Evolutionary conservation across 2,113 vertebrate genomes (phyloP).

Genomic region (Dicerorhinus sumatrensis): DNA sequence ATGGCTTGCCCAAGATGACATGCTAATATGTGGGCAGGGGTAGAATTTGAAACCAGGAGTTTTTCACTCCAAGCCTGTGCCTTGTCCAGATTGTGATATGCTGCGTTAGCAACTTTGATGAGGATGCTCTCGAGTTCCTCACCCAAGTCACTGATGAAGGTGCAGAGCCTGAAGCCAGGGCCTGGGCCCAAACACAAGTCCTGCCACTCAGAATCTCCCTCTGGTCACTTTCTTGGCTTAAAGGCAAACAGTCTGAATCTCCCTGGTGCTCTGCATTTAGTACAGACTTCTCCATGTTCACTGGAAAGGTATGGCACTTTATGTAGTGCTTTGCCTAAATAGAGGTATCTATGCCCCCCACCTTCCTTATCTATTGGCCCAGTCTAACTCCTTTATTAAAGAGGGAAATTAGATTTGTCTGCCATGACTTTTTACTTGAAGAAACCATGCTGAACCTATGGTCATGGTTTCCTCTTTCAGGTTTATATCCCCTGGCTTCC

Average conservation of each 20-base stretch:
- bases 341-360: not conserved
- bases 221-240: not conserved
- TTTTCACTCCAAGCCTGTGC: not conserved
- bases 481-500: not conserved
- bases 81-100: not conserved
- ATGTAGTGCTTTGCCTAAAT: not conserved
- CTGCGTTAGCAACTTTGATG: not conserved
- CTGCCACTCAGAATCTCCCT: not conserved
- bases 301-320: not conserved
- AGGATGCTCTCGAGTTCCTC: not conserved
- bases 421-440: not conserved
- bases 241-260: not conserved
- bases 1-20: not conserved
- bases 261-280: not conserved
- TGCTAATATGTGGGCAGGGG: not conserved
- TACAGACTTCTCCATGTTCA: not conserved
- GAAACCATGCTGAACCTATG: not conserved
- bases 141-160: not conserved
- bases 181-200: not conserved
- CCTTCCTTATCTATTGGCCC: not conserved
- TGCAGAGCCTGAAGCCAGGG: not conserved
- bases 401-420: not conserved
- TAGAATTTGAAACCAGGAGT: not conserved
- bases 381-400: not conserved
- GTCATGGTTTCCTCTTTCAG: not conserved